These are phyloP conservation scores for Sebastes nivosus DNA, from an alignment of 2,797 vertebrate species.

Conservation along the genomic window DNA sequence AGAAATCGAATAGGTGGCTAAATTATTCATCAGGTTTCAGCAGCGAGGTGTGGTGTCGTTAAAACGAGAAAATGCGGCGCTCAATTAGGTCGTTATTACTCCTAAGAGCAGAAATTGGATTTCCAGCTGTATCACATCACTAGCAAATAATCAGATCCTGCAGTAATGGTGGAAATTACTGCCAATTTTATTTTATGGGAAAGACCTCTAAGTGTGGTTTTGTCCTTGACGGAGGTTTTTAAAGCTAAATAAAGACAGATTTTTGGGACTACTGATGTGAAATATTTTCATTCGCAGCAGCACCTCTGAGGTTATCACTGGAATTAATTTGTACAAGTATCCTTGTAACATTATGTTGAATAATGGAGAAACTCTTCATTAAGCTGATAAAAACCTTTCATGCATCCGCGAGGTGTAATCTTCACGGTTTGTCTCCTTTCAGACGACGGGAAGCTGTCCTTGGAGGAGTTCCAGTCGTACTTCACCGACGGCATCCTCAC, in stretches of 20 bases:
- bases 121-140: not conserved
- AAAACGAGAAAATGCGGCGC: not conserved
- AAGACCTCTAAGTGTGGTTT: not conserved
- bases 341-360: not conserved
- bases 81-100: not conserved
- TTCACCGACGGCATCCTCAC: constrained; percentile 94
- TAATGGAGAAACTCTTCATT: not conserved
- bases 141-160: not conserved
- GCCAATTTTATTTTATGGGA: not conserved
- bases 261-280: not conserved
- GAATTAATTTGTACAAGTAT: not conserved
- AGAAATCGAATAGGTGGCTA: not conserved
- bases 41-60: not conserved
- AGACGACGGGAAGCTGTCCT: constrained; percentile 95
- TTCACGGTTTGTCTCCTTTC: constrained; percentile 44
- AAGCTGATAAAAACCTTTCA: not conserved
- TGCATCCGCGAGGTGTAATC: not conserved
- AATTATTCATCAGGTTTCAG: not conserved
- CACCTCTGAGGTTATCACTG: not conserved
- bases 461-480: constrained; percentile 95
- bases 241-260: not conserved
- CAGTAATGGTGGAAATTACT: not conserved
- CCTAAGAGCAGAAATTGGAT: not conserved
- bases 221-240: not conserved
- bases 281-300: not conserved